A percentile compares a stretch with the other conserved stretches of the same genome.
Conservation (phyloP, 1,140 invertebrate genomes). For the Bursaphelenchus mucronatus region DNA sequence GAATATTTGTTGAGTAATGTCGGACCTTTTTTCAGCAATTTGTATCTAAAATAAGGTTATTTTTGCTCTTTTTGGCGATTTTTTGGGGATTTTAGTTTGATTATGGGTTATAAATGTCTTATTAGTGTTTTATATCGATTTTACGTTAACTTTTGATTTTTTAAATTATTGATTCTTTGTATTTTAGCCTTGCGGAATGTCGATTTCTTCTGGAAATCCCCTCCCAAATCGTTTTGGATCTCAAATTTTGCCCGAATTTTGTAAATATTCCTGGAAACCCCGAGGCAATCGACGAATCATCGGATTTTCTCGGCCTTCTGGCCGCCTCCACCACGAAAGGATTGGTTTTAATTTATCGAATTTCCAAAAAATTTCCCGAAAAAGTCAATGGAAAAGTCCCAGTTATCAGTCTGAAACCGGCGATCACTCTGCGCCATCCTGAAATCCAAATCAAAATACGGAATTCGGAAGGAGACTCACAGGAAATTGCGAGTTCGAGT, state of each 20-base stretch:
- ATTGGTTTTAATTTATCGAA: constrained; percentile 2
- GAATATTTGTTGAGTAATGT: too few relatives aligned
- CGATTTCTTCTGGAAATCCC: constrained; percentile 14
- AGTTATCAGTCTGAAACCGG: not conserved
- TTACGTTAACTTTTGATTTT: too few relatives aligned
- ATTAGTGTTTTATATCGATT: too few relatives aligned
- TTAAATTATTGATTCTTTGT: too few relatives aligned
- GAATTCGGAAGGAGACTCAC: too few relatives aligned
- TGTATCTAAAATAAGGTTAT: too few relatives aligned
- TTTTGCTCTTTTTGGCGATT: too few relatives aligned
- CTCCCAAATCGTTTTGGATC: not conserved
- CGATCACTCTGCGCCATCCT: constrained; percentile 1
- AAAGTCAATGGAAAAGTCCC: not conserved
- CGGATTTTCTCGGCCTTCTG: constrained; percentile 10
- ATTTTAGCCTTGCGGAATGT: not conserved
- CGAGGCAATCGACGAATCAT: not conserved
- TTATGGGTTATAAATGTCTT: too few relatives aligned
- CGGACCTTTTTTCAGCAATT: too few relatives aligned
- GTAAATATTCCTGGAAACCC: not conserved
- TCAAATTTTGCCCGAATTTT: constrained; percentile 1
- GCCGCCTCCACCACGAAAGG: constrained; percentile 2
- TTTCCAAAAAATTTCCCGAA: not conserved
- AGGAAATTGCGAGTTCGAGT: too few relatives aligned
- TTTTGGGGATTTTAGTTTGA: too few relatives aligned
- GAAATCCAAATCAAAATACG: too few relatives aligned